phyloP scores from a whole-genome alignment of 2,797 vertebrate genomes.

The Cynopterus sphinx region DNA sequence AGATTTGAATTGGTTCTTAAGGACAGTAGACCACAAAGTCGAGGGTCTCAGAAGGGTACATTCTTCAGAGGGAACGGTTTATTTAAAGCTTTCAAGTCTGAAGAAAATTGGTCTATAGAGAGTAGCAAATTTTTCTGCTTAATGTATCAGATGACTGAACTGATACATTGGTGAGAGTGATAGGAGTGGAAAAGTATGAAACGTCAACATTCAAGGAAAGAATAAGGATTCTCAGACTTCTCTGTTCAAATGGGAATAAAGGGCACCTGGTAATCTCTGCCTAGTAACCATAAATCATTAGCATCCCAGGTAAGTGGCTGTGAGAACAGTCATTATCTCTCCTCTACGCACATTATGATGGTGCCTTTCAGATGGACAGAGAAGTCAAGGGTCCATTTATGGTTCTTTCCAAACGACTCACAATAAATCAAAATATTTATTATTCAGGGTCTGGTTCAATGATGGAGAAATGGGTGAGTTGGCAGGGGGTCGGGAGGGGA shows the following conservation, averaged over 20 bases:
- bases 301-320: neutral
- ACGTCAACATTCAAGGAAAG: neutral
- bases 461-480: neutral
- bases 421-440: slow-evolving; percentile 60
- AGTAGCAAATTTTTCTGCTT: neutral
- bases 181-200: neutral
- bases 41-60: neutral
- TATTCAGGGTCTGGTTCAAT: slow-evolving; percentile 36
- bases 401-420: slow-evolving; percentile 25
- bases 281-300: neutral
- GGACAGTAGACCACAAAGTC: neutral
- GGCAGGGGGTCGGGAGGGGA: neutral
- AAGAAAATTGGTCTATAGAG: neutral
- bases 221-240: neutral
- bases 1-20: slow-evolving; percentile 27
- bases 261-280: neutral
- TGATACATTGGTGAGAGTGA: neutral
- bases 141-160: neutral
- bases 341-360: neutral
- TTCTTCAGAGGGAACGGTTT: slow-evolving; percentile 22
- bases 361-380: slow-evolving; percentile 25
- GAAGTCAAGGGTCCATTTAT: slow-evolving; percentile 32
- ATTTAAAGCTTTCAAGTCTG: neutral
- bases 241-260: neutral
- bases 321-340: slow-evolving; percentile 8